phyloP scores from a whole-genome alignment of 92 coral and sea anemone genomes.

The Metridium senile region DNA sequence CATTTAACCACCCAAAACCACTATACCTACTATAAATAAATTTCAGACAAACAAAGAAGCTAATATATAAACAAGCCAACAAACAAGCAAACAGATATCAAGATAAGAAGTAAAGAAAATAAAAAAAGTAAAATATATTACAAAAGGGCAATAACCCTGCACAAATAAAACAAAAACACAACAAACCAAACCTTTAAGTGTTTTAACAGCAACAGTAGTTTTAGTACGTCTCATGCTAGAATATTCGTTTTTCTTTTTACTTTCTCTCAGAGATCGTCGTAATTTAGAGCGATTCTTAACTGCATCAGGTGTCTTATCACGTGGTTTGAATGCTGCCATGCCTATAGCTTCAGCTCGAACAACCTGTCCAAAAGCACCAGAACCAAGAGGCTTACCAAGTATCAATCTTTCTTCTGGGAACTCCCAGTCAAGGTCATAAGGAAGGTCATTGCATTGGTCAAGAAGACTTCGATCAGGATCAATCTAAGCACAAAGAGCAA shows the following conservation, averaged over 20 bases:
- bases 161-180: not conserved
- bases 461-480: constrained; percentile 92
- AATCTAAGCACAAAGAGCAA: constrained; percentile 48
- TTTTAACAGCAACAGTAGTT: constrained; percentile 2
- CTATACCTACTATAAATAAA: not conserved
- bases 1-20: too few relatives aligned
- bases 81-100: not conserved
- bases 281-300: constrained; percentile 14
- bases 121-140: too few relatives aligned
- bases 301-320: constrained; percentile 33
- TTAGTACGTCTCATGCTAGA: constrained; percentile 18
- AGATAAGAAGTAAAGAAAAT: not conserved
- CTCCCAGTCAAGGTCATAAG: constrained; percentile 98
- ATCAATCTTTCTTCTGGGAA: constrained; percentile 87
- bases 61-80: not conserved
- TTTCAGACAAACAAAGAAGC: not conserved
- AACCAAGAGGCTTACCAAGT: constrained; percentile 81
- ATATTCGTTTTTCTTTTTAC: constrained; percentile 2
- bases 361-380: constrained; percentile 99
- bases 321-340: constrained; percentile 68
- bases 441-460: constrained; percentile 89
- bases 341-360: constrained; percentile 94
- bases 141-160: constrained; percentile 19
- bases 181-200: not conserved
- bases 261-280: constrained; percentile 22